phyloP scores from a whole-genome alignment of 2,797 vertebrate genomes.

The Myotis pilosus region DNA sequence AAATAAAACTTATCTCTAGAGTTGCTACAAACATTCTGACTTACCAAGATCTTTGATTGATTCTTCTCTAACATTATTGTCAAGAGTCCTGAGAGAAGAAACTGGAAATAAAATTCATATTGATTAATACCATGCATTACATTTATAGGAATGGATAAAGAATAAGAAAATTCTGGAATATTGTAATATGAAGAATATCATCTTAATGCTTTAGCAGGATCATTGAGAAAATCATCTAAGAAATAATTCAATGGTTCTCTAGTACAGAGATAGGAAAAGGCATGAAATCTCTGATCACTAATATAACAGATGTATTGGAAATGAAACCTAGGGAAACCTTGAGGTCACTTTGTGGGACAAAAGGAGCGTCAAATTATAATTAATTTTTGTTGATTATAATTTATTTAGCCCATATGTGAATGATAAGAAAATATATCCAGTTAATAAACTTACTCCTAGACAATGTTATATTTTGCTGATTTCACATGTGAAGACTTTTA shows the following conservation, averaged over 20 bases:
- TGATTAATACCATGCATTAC: not conserved
- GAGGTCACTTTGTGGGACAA: not conserved
- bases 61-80: not conserved
- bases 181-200: not conserved
- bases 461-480: not conserved
- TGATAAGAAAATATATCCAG: not conserved
- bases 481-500: not conserved
- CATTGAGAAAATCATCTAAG: not conserved
- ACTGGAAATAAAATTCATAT: constrained; percentile 63
- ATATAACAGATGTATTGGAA: not conserved
- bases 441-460: not conserved
- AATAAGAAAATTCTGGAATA: not conserved
- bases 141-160: not conserved
- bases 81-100: not conserved
- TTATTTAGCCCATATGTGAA: not conserved
- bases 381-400: not conserved
- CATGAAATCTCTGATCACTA: not conserved
- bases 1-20: not conserved
- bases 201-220: not conserved
- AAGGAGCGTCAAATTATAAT: not conserved
- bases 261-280: not conserved
- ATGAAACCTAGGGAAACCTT: not conserved
- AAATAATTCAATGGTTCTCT: not conserved
- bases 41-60: not conserved
- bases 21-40: not conserved